A percentile compares a stretch with the other conserved stretches of the same genome.
These are phyloP conservation scores for Eupithecia pulchellata DNA, from an alignment of 2,888 invertebrate genomes.

Conservation along the genomic window DNA sequence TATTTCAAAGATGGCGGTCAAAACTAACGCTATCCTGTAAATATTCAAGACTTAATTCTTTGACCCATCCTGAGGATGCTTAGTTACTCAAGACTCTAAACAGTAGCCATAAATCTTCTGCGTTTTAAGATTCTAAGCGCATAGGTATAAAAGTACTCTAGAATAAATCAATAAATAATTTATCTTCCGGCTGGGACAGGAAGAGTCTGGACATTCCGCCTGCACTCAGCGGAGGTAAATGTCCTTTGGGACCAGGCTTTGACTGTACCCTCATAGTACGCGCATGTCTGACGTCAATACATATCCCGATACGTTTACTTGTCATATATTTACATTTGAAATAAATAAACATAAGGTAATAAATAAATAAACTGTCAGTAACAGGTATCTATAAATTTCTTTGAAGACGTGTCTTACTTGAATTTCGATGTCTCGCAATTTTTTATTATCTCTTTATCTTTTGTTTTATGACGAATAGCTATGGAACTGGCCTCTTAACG, in stretches of 20 bases:
- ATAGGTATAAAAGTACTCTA: not conserved
- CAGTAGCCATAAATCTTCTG: not conserved
- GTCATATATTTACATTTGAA: not conserved
- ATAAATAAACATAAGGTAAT: not conserved
- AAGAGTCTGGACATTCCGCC: slow-evolving; percentile 4
- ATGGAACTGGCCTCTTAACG: not conserved
- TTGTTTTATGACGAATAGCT: not conserved
- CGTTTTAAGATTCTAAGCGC: not conserved
- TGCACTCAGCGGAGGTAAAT: slow-evolving; percentile 46
- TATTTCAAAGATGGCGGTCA: not conserved
- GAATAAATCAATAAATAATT: not conserved
- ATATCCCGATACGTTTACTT: slow-evolving; percentile 20
- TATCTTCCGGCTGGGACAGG: not conserved
- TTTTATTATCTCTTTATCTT: not conserved
- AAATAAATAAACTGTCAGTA: not conserved
- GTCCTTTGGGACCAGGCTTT: slow-evolving; percentile 40
- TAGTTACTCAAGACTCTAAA: not conserved
- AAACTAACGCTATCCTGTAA: not conserved
- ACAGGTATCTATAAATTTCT: not conserved
- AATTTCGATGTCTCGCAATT: not conserved
- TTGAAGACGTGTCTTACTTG: not conserved
- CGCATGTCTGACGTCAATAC: slow-evolving; percentile 56
- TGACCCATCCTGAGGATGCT: not conserved
- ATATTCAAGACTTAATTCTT: not conserved
- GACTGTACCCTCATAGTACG: not conserved